phyloP scores from a whole-genome alignment of 2,888 invertebrate genomes.

The Lamellibrachia columna region DNA sequence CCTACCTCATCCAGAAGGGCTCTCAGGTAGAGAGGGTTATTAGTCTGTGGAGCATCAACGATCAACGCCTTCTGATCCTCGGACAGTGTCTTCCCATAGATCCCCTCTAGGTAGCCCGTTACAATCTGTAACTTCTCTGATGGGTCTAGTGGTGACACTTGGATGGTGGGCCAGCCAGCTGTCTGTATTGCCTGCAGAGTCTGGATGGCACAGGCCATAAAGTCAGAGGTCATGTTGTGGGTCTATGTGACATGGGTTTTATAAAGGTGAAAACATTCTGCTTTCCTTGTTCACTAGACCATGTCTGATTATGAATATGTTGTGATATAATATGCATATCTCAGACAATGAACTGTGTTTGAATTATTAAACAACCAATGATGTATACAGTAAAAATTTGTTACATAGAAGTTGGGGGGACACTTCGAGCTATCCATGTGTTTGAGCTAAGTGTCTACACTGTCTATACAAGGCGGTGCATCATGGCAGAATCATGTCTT shows the following conservation, averaged over 20 bases:
- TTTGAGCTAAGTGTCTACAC: too few species aligned
- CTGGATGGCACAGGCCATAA: conserved; percentile 34
- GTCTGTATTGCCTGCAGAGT: conserved; percentile 46
- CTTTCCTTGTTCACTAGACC: not conserved
- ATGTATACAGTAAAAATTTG: too few species aligned
- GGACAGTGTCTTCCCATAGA: conserved; percentile 52
- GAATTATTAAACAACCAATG: too few species aligned
- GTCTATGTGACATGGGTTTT: not conserved
- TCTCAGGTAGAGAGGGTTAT: conserved; percentile 52
- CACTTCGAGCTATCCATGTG: too few species aligned
- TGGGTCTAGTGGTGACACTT: conserved; percentile 46
- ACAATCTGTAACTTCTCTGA: conserved; percentile 50
- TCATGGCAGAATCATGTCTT: too few species aligned
- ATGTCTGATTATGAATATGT: too few species aligned
- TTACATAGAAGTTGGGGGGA: too few species aligned
- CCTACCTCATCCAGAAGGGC: conserved; percentile 53
- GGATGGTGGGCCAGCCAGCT: conserved; percentile 46
- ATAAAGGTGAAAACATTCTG: too few species aligned
- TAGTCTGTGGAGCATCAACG: conserved; percentile 48
- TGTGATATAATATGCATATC: too few species aligned
- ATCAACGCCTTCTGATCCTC: conserved; percentile 50
- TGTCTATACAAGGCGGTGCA: too few species aligned
- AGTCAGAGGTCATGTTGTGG: not conserved
- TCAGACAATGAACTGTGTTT: too few species aligned
- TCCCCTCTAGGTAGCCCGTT: conserved; percentile 48